These are phyloP conservation scores for Scolopax bukidnonensis DNA, from an alignment of 2,797 vertebrate genomes.

Conservation along the genomic window DNA sequence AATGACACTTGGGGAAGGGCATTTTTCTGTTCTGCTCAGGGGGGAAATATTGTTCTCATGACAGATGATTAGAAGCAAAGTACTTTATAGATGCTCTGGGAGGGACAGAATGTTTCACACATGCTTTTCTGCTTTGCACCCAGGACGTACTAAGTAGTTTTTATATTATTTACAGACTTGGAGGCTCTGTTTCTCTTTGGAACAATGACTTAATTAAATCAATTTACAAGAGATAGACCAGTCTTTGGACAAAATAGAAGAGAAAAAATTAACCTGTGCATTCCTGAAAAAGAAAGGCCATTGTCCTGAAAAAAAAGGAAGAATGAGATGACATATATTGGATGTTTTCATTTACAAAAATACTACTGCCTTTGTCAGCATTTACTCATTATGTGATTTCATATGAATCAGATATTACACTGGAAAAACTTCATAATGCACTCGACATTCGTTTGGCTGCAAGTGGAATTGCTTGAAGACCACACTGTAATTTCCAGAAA, in stretches of 20 bases:
- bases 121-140: conserved; percentile 21
- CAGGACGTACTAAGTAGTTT: not conserved
- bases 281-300: not conserved
- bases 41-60: not conserved
- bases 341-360: not conserved
- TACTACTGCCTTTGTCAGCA: not conserved
- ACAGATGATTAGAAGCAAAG: not conserved
- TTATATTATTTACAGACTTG: not conserved
- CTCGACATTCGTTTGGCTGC: not conserved
- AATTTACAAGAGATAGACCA: not conserved
- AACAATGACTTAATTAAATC: not conserved
- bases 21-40: not conserved
- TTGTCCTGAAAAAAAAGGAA: not conserved
- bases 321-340: not conserved
- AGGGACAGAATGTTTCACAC: not conserved
- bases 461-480: not conserved
- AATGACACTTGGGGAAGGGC: not conserved
- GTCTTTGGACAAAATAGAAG: not conserved
- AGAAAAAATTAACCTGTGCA: not conserved
- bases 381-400: not conserved
- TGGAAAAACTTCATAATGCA: not conserved
- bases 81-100: not conserved
- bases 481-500: not conserved
- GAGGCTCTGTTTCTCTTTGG: not conserved
- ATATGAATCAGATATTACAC: not conserved